phyloP scores from a whole-genome alignment of 2,797 vertebrate species.

The Bufotes viridis region DNA sequence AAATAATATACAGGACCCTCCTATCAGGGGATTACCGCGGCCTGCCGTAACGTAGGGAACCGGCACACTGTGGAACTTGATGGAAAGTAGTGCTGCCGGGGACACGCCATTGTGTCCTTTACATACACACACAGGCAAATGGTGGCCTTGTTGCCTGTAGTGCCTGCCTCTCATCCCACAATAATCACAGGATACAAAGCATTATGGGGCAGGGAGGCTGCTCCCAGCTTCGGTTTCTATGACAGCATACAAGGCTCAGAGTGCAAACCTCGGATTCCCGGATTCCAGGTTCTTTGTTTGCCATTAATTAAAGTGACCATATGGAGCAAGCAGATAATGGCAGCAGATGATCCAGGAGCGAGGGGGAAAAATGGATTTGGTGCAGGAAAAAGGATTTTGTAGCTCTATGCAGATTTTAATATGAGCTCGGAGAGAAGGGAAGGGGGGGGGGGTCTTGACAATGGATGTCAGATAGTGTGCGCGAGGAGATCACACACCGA shows the following conservation, averaged over 20 bases:
- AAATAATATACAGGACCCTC: neutral
- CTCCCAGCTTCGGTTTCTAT: conserved; percentile 68
- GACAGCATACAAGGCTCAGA: conserved; percentile 65
- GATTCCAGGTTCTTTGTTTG: conserved; percentile 77
- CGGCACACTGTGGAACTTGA: neutral
- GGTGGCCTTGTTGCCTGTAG: conserved; percentile 45
- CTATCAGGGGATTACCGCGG: neutral
- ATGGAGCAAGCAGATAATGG: conserved; percentile 77
- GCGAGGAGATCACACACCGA: conserved; percentile 6
- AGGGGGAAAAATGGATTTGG: conserved; percentile 49
- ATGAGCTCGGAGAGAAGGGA: neutral
- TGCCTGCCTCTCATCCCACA: conserved; percentile 62
- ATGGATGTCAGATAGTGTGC: conserved; percentile 35
- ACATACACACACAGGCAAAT: conserved; percentile 16
- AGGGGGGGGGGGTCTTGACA: conserved; percentile 21
- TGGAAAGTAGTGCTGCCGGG: conserved; percentile 5
- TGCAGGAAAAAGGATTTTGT: conserved; percentile 49
- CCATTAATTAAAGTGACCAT: conserved; percentile 82
- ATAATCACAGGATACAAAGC: conserved; percentile 67
- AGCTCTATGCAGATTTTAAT: conserved; percentile 27
- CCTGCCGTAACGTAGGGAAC: neutral
- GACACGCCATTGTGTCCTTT: conserved; percentile 9
- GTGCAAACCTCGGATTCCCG: conserved; percentile 73
- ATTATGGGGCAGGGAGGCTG: conserved; percentile 62
- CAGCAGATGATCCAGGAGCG: conserved; percentile 68